Conservation (phyloP, 2,113 vertebrate genomes). For the Stegastes partitus region DNA sequence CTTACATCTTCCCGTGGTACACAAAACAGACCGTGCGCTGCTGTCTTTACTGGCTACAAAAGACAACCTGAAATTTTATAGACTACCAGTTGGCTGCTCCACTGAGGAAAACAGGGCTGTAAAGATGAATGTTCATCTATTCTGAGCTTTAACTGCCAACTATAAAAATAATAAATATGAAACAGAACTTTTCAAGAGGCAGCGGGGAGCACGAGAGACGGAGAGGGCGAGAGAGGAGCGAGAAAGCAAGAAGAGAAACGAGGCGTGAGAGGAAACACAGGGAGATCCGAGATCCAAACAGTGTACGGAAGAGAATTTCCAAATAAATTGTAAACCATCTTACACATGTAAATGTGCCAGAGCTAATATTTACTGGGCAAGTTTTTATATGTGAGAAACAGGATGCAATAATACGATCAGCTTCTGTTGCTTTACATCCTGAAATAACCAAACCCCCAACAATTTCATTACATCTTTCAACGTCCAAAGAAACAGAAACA, state of each 20-base stretch:
- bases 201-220: neutral
- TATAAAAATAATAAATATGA: slow-evolving; percentile 49
- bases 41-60: slow-evolving; percentile 30
- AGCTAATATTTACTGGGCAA: no score
- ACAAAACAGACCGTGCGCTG: slow-evolving; percentile 12
- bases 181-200: slow-evolving; percentile 37
- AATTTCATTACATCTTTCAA: no score
- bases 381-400: neutral
- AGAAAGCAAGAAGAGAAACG: neutral
- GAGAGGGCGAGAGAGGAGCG: neutral
- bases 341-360: no score
- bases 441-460: no score
- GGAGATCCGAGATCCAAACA: neutral
- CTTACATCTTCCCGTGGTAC: slow-evolving; percentile 1
- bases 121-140: slow-evolving; percentile 50
- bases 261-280: neutral
- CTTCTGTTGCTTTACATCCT: neutral
- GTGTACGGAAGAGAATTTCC: neutral
- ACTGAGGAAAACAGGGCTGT: slow-evolving; percentile 34
- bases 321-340: neutral
- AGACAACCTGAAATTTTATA: slow-evolving; percentile 52
- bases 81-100: slow-evolving; percentile 39
- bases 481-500: no score
- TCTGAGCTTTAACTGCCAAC: slow-evolving; percentile 39
- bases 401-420: neutral